Conservation (phyloP, 2,113 vertebrate species). For the Laticauda laticaudata region DNA sequence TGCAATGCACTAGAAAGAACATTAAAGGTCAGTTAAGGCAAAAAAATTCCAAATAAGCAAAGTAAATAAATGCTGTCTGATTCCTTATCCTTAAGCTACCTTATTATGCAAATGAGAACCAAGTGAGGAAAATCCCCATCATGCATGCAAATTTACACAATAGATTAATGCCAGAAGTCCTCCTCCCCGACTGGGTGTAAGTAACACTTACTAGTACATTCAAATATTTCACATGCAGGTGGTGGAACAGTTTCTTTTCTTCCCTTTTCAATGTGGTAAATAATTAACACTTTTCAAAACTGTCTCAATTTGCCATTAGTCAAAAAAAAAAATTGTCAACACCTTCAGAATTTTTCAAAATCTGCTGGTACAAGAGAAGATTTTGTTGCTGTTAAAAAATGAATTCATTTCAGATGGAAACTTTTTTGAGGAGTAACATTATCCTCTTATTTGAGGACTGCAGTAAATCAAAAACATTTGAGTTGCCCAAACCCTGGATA, state of each 20-base stretch:
- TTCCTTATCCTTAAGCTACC: slow-evolving; percentile 7
- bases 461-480: neutral
- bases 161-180: slow-evolving; percentile 17
- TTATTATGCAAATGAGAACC: slow-evolving; percentile 24
- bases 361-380: neutral
- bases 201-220: slow-evolving; percentile 4
- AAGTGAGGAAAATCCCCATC: slow-evolving; percentile 16
- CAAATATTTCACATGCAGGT: slow-evolving; percentile 20
- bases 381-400: neutral
- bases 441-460: neutral
- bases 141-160: slow-evolving; percentile 26
- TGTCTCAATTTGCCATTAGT: slow-evolving; percentile 7
- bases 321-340: slow-evolving; percentile 11
- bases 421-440: neutral
- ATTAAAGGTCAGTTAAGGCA: neutral
- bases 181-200: slow-evolving; percentile 4
- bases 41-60: slow-evolving; percentile 25
- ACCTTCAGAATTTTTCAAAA: neutral
- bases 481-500: neutral
- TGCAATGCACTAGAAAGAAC: slow-evolving; percentile 16
- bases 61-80: neutral
- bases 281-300: slow-evolving; percentile 21
- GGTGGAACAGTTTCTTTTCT: neutral
- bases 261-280: neutral
- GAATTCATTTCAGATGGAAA: neutral